Conservation (phyloP, 2,888 invertebrate genomes). For the Heteromurus nitidus region DNA sequence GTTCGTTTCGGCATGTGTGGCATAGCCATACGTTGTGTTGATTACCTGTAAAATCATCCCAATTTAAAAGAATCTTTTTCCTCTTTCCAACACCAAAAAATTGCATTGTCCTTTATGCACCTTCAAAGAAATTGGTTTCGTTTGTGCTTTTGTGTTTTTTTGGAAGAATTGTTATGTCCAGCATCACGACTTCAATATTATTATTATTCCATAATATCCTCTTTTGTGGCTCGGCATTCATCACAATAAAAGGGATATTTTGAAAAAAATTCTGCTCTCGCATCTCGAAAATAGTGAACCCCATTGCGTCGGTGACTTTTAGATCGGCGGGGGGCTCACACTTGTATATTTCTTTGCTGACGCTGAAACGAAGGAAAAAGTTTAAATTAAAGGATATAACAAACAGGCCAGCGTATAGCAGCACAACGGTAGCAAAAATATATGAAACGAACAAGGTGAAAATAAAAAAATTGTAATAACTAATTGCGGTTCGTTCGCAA, state of each 20-base stretch:
- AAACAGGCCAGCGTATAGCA: too few species aligned
- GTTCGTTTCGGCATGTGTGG: slow-evolving; percentile 46
- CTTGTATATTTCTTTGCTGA: not conserved
- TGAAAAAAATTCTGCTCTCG: slow-evolving; percentile 41
- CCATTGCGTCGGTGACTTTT: slow-evolving; percentile 62
- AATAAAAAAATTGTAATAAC: too few species aligned
- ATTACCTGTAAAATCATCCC: slow-evolving; percentile 52
- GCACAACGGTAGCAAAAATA: too few species aligned
- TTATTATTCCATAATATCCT: not conserved
- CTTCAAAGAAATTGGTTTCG: slow-evolving; percentile 14
- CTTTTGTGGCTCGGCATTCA: slow-evolving; percentile 9
- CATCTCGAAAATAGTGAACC: not conserved
- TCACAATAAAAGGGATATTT: slow-evolving; percentile 15
- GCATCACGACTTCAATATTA: not conserved
- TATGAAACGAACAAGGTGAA: too few species aligned
- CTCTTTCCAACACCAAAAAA: slow-evolving; percentile 28
- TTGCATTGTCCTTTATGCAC: not conserved
- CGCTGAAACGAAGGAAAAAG: too few species aligned
- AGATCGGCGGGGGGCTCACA: slow-evolving; percentile 37
- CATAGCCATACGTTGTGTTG: slow-evolving; percentile 43
- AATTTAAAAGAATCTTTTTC: slow-evolving; percentile 19
- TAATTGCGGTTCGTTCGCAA: too few species aligned
- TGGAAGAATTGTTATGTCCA: slow-evolving; percentile 22
- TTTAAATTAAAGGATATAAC: too few species aligned
- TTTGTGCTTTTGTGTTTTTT: too few species aligned